Conservation (phyloP, 2,888 invertebrate genomes). For the Torymus auratus region DNA sequence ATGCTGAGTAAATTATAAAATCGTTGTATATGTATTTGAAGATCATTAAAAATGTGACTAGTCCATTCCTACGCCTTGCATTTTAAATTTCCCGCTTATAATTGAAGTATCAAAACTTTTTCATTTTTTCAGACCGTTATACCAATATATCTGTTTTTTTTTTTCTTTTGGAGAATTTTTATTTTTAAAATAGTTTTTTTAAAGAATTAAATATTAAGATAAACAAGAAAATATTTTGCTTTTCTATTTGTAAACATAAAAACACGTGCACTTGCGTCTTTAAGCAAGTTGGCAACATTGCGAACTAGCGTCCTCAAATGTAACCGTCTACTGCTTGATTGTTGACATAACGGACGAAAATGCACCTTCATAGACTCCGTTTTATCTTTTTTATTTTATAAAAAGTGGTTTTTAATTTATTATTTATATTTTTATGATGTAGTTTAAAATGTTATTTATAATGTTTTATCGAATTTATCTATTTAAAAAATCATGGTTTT, state of each 20-base stretch:
- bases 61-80: slow-evolving; percentile 28
- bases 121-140: background rate
- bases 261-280: background rate
- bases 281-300: slow-evolving; percentile 20
- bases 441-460: background rate
- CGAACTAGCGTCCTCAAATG: slow-evolving; percentile 19
- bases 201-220: background rate
- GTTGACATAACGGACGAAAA: slow-evolving; percentile 7
- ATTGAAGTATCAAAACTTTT: background rate
- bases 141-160: slow-evolving; percentile 1
- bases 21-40: slow-evolving; percentile 44
- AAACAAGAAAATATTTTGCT: background rate
- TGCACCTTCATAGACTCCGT: too few relatives aligned
- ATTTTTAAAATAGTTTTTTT: background rate
- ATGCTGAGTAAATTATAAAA: slow-evolving; percentile 58
- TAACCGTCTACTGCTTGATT: slow-evolving; percentile 23
- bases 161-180: background rate
- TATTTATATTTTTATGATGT: slow-evolving; percentile 38
- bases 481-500: slow-evolving; percentile 47
- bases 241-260: background rate
- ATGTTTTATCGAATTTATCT: slow-evolving; percentile 16
- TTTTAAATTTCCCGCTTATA: slow-evolving; percentile 44
- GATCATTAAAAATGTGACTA: slow-evolving; percentile 37
- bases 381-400: too few relatives aligned
- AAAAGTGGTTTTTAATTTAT: background rate